These are phyloP conservation scores for Acanthosepion lycidas DNA, from an alignment of 2,888 invertebrate species.

Conservation along the genomic window DNA sequence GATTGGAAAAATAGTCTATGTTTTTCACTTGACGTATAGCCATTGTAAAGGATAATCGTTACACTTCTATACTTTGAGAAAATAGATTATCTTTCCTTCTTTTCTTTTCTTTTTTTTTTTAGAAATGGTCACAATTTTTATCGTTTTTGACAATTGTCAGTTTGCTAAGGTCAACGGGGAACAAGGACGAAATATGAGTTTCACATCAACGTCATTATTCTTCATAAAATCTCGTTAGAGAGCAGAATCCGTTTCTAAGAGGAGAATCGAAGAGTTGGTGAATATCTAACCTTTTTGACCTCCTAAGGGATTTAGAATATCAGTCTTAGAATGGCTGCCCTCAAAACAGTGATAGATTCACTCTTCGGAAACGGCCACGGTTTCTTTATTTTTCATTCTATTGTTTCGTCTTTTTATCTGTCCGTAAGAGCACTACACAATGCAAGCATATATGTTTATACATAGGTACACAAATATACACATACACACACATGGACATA, in stretches of 20 bases:
- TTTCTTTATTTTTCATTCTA: neutral
- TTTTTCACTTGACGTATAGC: neutral
- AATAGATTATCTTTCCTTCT: neutral
- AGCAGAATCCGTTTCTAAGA: slow-evolving; percentile 5
- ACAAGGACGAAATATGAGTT: slow-evolving; percentile 33
- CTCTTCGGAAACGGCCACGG: neutral
- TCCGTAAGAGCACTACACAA: no score
- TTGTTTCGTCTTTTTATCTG: neutral
- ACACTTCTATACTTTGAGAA: neutral
- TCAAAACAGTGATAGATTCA: slow-evolving; percentile 33
- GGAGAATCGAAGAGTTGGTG: neutral
- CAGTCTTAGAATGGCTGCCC: neutral
- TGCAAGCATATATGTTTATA: neutral
- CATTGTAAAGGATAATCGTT: neutral
- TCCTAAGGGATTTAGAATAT: neutral
- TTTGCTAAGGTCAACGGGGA: neutral
- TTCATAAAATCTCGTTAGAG: slow-evolving; percentile 33
- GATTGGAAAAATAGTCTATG: neutral
- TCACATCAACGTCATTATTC: neutral
- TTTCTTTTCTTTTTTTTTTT: neutral
- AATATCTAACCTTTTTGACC: neutral
- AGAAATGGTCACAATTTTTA: slow-evolving; percentile 20
- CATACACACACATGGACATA: neutral
- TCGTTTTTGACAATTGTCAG: slow-evolving; percentile 1
- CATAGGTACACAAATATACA: neutral